A percentile compares a stretch with the other conserved stretches of the same genome.
These are phyloP conservation scores for Ciconia boyciana DNA, from an alignment of 2,113 vertebrate genomes.

Conservation along the genomic window DNA sequence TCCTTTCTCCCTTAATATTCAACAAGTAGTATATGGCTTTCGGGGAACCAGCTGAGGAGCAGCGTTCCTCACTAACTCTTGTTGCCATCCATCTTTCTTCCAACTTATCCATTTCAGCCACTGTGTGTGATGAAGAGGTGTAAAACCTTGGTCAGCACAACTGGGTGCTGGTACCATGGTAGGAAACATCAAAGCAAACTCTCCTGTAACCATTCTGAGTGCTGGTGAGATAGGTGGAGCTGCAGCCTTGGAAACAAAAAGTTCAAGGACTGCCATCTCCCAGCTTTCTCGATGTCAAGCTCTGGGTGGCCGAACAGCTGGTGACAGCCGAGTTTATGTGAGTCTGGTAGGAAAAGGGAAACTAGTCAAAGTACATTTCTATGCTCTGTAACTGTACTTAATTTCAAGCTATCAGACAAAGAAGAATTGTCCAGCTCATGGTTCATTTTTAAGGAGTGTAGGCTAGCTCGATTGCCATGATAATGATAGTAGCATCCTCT, in stretches of 20 bases:
- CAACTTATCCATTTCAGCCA: background rate
- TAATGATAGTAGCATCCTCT: background rate
- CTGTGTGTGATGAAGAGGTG: background rate
- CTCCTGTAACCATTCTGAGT: background rate
- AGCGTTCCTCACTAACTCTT: background rate
- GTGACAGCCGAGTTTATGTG: background rate
- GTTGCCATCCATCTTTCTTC: background rate
- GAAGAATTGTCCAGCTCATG: background rate
- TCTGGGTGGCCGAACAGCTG: background rate
- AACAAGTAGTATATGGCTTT: background rate
- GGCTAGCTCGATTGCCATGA: background rate
- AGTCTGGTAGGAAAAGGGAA: background rate
- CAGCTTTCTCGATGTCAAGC: background rate
- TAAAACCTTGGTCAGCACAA: background rate
- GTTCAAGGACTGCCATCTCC: background rate
- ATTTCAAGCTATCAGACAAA: background rate
- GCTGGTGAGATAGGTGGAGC: background rate
- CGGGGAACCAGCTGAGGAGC: background rate
- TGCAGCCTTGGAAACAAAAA: background rate
- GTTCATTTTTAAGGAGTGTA: background rate
- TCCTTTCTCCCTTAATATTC: background rate
- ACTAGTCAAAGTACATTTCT: background rate
- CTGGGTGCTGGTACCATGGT: background rate
- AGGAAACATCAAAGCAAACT: background rate
- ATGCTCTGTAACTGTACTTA: background rate